Percentiles rank a stretch among this genome's conserved stretches.
These are phyloP conservation scores for Actenoides hombroni DNA, from an alignment of 2,113 vertebrate genomes.

Conservation along the genomic window DNA sequence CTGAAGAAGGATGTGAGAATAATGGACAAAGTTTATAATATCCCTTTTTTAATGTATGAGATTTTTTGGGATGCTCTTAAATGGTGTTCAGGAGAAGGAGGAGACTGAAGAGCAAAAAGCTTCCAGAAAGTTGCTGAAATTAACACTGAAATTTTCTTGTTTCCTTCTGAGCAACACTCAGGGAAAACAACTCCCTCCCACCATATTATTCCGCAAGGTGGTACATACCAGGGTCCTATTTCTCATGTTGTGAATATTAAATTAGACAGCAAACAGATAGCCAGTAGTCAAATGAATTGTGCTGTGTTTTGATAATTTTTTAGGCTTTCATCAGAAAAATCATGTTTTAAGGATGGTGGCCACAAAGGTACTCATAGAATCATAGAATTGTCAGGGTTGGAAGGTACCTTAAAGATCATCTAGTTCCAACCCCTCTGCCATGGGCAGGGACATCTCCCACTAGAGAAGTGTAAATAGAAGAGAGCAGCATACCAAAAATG, in stretches of 20 bases:
- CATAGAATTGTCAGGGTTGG: too few relatives aligned
- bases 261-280: background rate
- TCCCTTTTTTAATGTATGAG: background rate
- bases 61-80: background rate
- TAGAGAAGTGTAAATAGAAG: background rate
- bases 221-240: background rate
- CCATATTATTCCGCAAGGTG: background rate
- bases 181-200: background rate
- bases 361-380: background rate
- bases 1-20: background rate
- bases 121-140: background rate
- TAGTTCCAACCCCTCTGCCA: too few relatives aligned
- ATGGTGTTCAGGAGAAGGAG: background rate
- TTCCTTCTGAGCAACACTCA: background rate
- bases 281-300: background rate
- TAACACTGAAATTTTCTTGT: background rate
- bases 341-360: background rate
- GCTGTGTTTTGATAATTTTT: background rate
- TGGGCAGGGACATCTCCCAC: too few relatives aligned
- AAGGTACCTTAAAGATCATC: too few relatives aligned
- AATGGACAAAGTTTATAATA: background rate
- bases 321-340: background rate
- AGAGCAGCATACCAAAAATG: background rate
- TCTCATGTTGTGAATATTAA: background rate
- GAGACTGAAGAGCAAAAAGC: background rate